These are phyloP conservation scores for Portunus trituberculatus DNA, from an alignment of 1,140 invertebrate species.

Conservation along the genomic window DNA sequence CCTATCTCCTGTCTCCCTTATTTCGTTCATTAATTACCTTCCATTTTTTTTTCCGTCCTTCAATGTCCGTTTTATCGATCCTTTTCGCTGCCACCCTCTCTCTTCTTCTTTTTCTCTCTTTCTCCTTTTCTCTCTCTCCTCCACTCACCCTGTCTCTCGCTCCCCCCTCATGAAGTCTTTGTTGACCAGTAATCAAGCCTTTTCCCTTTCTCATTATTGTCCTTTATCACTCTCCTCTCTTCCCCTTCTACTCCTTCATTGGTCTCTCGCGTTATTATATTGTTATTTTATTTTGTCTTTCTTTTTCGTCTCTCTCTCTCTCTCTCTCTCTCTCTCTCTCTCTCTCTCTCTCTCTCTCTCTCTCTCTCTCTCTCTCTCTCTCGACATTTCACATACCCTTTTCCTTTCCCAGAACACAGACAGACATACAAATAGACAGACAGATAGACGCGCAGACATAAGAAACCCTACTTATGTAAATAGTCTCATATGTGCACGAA, in stretches of 20 bases:
- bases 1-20: background rate
- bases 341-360: no score
- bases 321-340: no score
- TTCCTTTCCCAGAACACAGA: background rate
- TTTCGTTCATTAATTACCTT: background rate
- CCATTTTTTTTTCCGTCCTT: background rate
- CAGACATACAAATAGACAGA: background rate
- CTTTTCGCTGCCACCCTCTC: background rate
- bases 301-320: slow-evolving; percentile 4
- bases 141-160: background rate
- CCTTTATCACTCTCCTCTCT: background rate
- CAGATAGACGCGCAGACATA: background rate
- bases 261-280: no score
- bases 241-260: no score
- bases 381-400: no score
- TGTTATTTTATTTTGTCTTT: background rate
- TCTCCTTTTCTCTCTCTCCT: background rate
- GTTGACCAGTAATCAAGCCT: no score
- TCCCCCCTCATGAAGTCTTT: background rate
- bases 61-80: no score
- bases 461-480: slow-evolving; percentile 15
- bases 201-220: background rate
- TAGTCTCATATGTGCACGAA: background rate
- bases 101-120: no score
- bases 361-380: no score